Percentiles rank a stretch among this genome's conserved stretches.
Evolutionary conservation across 2,888 invertebrate genomes (phyloP).

Genomic region (Biston betularia): DNA sequence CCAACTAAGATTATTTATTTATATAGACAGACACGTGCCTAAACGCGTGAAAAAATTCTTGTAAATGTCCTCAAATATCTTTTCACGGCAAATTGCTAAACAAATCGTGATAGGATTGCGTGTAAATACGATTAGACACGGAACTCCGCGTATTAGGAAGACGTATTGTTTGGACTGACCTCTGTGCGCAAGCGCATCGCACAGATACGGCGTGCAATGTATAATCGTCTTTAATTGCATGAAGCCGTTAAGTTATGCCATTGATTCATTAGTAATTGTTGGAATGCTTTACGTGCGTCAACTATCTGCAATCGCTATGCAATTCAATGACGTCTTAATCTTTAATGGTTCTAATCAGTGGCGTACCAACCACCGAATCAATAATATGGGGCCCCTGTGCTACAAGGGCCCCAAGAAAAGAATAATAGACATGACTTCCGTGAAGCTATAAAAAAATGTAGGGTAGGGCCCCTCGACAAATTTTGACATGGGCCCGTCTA

Average conservation of each 20-base stretch:
- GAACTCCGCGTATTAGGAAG: slow-evolving; percentile 25
- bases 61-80: slow-evolving; percentile 9
- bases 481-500: too few species aligned
- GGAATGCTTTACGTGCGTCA: slow-evolving; percentile 3
- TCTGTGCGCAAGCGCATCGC: slow-evolving; percentile 12
- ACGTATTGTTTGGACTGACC: slow-evolving; percentile 30
- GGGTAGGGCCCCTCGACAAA: too few species aligned
- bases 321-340: not conserved
- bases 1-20: too few species aligned
- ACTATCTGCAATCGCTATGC: not conserved
- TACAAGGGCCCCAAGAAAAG: too few species aligned
- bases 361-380: too few species aligned
- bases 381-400: too few species aligned
- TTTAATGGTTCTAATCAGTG: not conserved
- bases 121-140: slow-evolving; percentile 25
- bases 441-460: too few species aligned
- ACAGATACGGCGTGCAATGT: slow-evolving; percentile 6
- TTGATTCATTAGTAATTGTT: slow-evolving; percentile 21
- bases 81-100: slow-evolving; percentile 29
- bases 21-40: not conserved
- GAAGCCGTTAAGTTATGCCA: slow-evolving; percentile 20
- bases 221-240: slow-evolving; percentile 19
- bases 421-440: too few species aligned
- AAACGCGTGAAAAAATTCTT: not conserved
- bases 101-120: slow-evolving; percentile 30